Conservation (phyloP, 2,797 vertebrate species). For the Acanthurus lineatus region DNA sequence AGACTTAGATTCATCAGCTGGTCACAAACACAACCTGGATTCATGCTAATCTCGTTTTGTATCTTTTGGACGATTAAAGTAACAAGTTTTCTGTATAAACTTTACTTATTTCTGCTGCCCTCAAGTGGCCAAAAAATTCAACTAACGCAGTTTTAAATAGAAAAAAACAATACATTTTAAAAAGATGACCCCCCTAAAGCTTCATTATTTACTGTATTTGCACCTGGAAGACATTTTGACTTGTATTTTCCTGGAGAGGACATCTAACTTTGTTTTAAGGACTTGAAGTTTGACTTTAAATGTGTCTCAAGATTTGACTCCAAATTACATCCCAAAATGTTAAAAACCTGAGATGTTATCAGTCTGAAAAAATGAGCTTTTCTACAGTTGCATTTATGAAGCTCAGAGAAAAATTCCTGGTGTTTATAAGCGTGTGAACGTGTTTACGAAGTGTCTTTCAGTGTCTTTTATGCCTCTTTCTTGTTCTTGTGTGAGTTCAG, state of each 20-base stretch:
- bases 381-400: neutral
- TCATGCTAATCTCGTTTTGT: neutral
- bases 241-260: neutral
- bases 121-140: neutral
- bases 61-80: neutral
- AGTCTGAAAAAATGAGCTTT: neutral
- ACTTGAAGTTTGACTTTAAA: neutral
- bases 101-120: neutral
- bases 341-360: neutral
- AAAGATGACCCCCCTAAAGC: neutral
- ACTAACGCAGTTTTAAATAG: neutral
- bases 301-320: too few relatives aligned
- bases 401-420: neutral
- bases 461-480: neutral
- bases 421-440: neutral
- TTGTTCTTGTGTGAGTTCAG: neutral
- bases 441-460: neutral
- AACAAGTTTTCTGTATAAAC: neutral
- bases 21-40: neutral
- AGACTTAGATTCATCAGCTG: neutral
- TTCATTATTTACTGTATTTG: neutral
- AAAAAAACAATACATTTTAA: neutral
- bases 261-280: neutral
- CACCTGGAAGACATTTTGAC: neutral
- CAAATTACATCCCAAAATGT: too few relatives aligned